These are phyloP conservation scores for Phalacrocorax aristotelis DNA, from an alignment of 2,113 vertebrate genomes.

Conservation along the genomic window DNA sequence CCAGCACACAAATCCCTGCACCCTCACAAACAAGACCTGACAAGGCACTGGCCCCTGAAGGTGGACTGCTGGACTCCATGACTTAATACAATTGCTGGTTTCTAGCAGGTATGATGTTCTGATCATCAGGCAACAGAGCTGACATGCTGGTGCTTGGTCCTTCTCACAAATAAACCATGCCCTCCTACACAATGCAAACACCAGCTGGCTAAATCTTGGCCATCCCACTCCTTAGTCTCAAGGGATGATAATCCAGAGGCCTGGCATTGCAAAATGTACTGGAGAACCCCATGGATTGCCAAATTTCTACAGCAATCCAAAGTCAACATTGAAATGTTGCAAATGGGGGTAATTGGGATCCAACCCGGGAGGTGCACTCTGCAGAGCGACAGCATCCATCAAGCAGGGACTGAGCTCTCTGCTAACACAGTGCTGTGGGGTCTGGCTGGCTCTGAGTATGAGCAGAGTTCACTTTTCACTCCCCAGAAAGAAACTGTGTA, in stretches of 20 bases:
- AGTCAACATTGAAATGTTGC: neutral
- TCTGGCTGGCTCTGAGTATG: neutral
- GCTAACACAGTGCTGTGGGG: neutral
- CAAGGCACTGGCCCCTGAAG: neutral
- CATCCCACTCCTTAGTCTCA: neutral
- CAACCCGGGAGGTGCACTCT: fast-evolving
- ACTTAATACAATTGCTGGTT: neutral
- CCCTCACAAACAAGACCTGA: neutral
- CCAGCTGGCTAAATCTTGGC: constrained; percentile 3
- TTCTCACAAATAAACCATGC: neutral
- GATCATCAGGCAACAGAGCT: neutral
- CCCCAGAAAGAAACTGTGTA: neutral
- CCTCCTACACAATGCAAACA: constrained; percentile 22
- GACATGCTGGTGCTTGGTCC: constrained; percentile 1
- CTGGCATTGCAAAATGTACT: neutral
- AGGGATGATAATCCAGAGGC: neutral
- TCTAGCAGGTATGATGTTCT: neutral
- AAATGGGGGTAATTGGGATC: neutral
- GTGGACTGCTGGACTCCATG: neutral
- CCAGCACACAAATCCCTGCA: neutral
- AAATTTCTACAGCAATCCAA: neutral
- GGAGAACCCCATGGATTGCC: neutral
- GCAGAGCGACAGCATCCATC: neutral
- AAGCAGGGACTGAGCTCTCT: neutral
- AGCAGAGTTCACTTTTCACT: neutral